Conservation (phyloP, 2,113 vertebrate genomes). For the Sialia sialis region DNA sequence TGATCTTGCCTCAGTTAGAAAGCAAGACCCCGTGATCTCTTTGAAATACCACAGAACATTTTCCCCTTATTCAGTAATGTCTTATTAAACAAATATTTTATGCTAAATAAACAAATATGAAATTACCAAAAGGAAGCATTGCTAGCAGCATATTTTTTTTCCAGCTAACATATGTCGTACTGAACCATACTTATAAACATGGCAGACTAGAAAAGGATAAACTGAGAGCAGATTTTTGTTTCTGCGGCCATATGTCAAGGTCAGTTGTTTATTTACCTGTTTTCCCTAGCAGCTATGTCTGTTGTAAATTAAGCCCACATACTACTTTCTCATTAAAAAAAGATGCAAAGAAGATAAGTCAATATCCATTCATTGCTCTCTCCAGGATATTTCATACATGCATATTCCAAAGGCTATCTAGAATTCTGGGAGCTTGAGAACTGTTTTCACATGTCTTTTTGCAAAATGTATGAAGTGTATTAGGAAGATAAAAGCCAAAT, state of each 20-base stretch:
- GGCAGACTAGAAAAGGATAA: not conserved
- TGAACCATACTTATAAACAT: not conserved
- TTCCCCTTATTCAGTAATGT: not conserved
- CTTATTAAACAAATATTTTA: not conserved
- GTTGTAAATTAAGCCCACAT: not conserved
- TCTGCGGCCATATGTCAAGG: not conserved
- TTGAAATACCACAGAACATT: not conserved
- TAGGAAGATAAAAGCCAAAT: not conserved
- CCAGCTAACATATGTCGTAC: not conserved
- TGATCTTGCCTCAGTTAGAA: not conserved
- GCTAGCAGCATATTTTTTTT: not conserved
- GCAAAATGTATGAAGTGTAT: not conserved
- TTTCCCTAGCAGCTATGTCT: not conserved
- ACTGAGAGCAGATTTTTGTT: not conserved
- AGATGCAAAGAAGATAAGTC: not conserved
- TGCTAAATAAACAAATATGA: not conserved
- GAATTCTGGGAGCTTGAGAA: not conserved
- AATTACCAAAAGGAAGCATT: not conserved
- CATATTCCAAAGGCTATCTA: not conserved
- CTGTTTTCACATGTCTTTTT: not conserved
- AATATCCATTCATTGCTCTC: not conserved
- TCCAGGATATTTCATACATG: not conserved
- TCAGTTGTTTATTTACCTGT: not conserved
- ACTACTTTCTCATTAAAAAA: not conserved
- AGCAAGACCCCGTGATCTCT: not conserved